Evolutionary conservation across 2,797 vertebrate species (phyloP).

Genomic region (Nyctibius grandis): DNA sequence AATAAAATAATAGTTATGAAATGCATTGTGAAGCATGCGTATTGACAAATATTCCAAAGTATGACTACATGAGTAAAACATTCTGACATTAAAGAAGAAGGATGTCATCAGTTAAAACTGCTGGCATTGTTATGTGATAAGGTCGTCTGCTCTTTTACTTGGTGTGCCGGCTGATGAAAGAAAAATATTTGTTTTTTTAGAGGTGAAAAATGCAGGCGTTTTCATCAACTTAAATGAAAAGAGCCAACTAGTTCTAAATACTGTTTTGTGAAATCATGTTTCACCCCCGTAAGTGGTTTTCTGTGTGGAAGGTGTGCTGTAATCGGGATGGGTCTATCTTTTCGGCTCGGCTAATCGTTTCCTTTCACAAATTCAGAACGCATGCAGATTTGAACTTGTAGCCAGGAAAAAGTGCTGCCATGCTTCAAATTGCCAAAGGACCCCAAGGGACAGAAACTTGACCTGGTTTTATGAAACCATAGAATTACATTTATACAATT

Average conservation of each 20-base stretch:
- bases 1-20: background rate
- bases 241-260: background rate
- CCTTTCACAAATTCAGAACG: conserved; percentile 42
- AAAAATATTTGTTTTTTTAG: background rate
- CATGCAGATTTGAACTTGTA: conserved; percentile 73
- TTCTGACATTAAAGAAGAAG: background rate
- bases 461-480: conserved; percentile 83
- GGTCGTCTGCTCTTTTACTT: background rate
- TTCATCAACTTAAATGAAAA: conserved; percentile 1
- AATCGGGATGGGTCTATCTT: conserved; percentile 12
- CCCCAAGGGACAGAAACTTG: conserved; percentile 77
- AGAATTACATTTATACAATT: conserved; percentile 82
- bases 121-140: background rate
- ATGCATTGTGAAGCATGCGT: background rate
- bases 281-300: background rate
- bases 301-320: conserved; percentile 15
- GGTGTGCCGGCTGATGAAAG: background rate
- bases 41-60: conserved; percentile 1
- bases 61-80: background rate
- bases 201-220: background rate
- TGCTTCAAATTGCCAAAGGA: conserved; percentile 75
- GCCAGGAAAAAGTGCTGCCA: conserved; percentile 68
- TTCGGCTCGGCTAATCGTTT: conserved; percentile 12
- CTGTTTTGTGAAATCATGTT: background rate
- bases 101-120: background rate